Evolutionary conservation across 2,113 vertebrate species (phyloP).

Genomic region (Halcyon senegalensis): DNA sequence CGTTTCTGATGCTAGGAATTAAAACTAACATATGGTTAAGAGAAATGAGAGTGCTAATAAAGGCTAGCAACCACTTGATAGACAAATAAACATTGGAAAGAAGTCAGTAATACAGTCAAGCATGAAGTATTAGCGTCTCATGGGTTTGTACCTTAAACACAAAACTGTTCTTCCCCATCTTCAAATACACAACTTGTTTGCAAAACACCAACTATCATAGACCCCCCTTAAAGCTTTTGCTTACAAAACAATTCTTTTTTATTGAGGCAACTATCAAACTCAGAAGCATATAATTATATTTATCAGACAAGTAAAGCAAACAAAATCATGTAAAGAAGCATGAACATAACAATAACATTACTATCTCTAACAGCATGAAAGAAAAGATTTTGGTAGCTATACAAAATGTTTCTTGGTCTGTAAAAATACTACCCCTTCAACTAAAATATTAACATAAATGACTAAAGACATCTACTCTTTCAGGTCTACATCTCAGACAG

Average conservation of each 20-base stretch:
- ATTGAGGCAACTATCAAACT: neutral
- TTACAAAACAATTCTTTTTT: neutral
- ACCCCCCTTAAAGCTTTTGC: neutral
- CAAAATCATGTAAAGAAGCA: neutral
- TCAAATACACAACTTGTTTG: neutral
- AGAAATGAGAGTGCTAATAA: neutral
- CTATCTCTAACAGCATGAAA: neutral
- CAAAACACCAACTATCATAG: neutral
- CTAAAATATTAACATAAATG: neutral
- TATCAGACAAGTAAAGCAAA: neutral
- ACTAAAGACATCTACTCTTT: neutral
- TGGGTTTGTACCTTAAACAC: neutral
- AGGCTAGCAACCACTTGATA: neutral
- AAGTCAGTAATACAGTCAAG: neutral
- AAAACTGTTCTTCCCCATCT: neutral
- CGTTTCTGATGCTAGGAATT: neutral
- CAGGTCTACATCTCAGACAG: neutral
- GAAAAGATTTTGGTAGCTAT: neutral
- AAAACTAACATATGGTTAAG: neutral
- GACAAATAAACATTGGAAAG: neutral
- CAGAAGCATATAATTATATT: neutral
- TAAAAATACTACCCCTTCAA: neutral
- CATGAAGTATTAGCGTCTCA: neutral
- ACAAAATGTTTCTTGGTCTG: neutral
- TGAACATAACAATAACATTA: neutral